phyloP scores from a whole-genome alignment of 1,140 invertebrate species.

The Melipona quadrifasciata region DNA sequence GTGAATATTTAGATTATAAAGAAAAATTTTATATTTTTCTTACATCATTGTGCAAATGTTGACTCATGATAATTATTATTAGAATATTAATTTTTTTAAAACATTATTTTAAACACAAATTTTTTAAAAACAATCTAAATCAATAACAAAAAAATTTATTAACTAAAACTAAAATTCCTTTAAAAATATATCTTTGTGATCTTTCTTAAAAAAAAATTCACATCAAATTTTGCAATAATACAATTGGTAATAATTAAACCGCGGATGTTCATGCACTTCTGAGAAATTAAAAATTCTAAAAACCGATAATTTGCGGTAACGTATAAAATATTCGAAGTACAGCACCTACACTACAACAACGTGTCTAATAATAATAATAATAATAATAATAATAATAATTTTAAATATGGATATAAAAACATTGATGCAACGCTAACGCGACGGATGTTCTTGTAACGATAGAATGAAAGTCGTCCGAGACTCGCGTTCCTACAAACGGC shows the following conservation, averaged over 20 bases:
- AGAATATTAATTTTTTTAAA: not conserved
- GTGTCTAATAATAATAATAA: too few relatives aligned
- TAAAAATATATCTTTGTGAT: not conserved
- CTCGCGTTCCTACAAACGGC: constrained; percentile 28
- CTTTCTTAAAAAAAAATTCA: not conserved
- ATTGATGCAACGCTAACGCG: not conserved
- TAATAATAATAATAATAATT: not conserved
- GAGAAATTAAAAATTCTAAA: too few relatives aligned
- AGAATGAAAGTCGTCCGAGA: constrained; percentile 23
- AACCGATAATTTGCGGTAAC: too few relatives aligned
- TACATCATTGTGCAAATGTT: not conserved
- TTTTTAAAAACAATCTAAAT: not conserved
- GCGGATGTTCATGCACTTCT: too few relatives aligned
- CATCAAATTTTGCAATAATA: not conserved
- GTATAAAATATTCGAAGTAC: too few relatives aligned
- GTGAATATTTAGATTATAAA: not conserved
- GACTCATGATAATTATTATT: not conserved
- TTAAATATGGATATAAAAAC: not conserved
- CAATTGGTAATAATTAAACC: too few relatives aligned
- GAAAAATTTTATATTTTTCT: not conserved
- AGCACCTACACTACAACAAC: too few relatives aligned
- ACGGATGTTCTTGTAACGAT: not conserved
- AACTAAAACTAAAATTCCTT: not conserved
- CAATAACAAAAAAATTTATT: not conserved
- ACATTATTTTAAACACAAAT: not conserved